Conservation (phyloP, 2,797 vertebrate species). For the Furcifer pardalis region DNA sequence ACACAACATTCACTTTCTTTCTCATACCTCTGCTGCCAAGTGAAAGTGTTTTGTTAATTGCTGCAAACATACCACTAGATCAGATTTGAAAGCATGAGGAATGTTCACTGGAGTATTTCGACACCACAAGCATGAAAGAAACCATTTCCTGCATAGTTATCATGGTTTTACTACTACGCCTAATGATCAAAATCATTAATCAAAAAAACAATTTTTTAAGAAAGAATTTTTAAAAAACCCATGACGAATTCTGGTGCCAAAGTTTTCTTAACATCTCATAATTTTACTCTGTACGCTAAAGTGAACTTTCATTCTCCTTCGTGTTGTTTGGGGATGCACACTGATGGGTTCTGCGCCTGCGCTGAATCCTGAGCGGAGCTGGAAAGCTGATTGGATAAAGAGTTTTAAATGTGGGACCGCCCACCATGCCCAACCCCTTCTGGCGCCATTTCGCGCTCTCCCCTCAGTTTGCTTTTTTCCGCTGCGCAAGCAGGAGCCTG, state of each 20-base stretch:
- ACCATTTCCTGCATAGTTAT: constrained; percentile 30
- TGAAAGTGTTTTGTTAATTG: constrained; percentile 7
- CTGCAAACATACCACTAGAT: background rate
- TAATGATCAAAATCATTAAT: constrained; percentile 24
- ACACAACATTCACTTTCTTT: background rate
- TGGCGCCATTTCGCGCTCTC: too few relatives aligned
- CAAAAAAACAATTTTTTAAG: background rate
- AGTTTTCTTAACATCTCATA: constrained; percentile 5
- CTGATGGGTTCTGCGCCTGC: too few relatives aligned
- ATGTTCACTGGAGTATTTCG: constrained; percentile 17
- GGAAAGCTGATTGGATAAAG: too few relatives aligned
- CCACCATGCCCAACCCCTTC: too few relatives aligned
- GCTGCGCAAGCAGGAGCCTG: too few relatives aligned
- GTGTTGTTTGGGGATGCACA: too few relatives aligned
- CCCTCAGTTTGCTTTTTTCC: too few relatives aligned
- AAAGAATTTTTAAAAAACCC: background rate
- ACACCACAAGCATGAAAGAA: constrained; percentile 32
- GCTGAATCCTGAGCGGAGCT: too few relatives aligned
- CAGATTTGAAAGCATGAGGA: constrained; percentile 27
- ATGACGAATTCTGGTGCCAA: constrained; percentile 6
- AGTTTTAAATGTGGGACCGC: too few relatives aligned
- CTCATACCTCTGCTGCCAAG: background rate
- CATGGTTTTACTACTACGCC: fast-evolving
- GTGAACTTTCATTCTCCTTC: background rate
- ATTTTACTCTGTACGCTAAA: background rate